These are phyloP conservation scores for Colossoma macropomum DNA, from an alignment of 2,113 vertebrate species.

Conservation along the genomic window DNA sequence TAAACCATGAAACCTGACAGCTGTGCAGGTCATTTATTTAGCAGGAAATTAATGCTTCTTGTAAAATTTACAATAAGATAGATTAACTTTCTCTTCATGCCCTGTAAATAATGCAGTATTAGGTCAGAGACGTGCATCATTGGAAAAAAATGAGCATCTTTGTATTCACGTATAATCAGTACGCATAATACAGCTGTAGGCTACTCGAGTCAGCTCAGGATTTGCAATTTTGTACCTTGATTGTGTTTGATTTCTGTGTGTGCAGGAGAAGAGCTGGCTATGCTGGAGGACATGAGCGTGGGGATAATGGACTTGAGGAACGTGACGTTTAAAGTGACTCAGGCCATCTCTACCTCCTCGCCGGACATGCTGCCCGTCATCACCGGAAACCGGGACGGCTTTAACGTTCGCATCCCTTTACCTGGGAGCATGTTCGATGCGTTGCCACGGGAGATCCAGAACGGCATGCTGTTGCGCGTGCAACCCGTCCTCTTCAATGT, in stretches of 20 bases:
- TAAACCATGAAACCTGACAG: too few species aligned
- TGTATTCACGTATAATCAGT: too few species aligned
- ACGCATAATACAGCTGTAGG: too few species aligned
- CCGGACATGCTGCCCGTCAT: constrained; percentile 97
- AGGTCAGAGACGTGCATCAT: too few species aligned
- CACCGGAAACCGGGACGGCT: constrained; percentile 95
- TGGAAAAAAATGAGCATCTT: too few species aligned
- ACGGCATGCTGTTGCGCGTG: constrained; percentile 95
- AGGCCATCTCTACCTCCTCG: constrained; percentile 85
- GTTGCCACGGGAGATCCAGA: constrained; percentile 94
- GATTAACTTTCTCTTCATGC: too few species aligned
- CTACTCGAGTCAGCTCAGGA: too few species aligned
- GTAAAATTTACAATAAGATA: too few species aligned
- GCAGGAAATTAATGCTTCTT: too few species aligned
- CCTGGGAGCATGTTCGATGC: constrained; percentile 92
- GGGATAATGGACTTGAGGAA: constrained; percentile 97
- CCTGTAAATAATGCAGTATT: too few species aligned
- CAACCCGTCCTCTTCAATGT: constrained; percentile 97
- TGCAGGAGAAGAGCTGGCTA: constrained; percentile 93
- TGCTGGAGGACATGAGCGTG: constrained; percentile 98
- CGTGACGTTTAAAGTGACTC: constrained; percentile 97
- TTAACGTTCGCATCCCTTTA: constrained; percentile 95
- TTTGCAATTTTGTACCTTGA: too few species aligned
- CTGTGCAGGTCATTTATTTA: too few species aligned
- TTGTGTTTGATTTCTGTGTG: constrained; percentile 26